These are phyloP conservation scores for Rhynchonycteris naso DNA, from an alignment of 2,797 vertebrate genomes.

Conservation along the genomic window DNA sequence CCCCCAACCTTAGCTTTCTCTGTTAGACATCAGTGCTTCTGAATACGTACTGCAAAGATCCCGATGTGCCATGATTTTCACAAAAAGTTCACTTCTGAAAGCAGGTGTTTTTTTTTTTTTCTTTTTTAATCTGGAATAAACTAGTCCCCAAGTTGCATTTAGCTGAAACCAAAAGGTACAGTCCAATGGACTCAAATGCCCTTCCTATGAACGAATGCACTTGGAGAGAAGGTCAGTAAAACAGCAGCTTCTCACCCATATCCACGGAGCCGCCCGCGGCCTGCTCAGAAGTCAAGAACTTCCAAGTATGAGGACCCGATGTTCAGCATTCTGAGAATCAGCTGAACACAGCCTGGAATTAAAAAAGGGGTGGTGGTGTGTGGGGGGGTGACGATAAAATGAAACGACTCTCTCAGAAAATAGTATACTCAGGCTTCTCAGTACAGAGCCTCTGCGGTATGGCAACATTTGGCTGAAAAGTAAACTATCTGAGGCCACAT, in stretches of 20 bases:
- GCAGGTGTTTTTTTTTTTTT: neutral
- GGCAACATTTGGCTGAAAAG: neutral
- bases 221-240: neutral
- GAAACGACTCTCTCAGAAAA: neutral
- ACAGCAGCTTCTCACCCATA: neutral
- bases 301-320: neutral
- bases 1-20: neutral
- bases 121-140: neutral
- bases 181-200: neutral
- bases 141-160: conserved; percentile 23
- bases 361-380: neutral
- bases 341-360: neutral
- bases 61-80: neutral
- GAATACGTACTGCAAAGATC: neutral
- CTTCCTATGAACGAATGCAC: neutral
- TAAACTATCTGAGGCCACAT: rapidly evolving
- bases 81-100: conserved; percentile 45
- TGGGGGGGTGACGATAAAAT: neutral
- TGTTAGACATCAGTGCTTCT: neutral
- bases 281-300: neutral
- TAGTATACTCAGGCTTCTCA: neutral
- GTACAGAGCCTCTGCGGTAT: neutral
- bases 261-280: neutral
- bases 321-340: conserved; percentile 50
- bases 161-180: conserved; percentile 48